These are phyloP conservation scores for Esperia sulphurella DNA, from an alignment of 2,888 invertebrate species.

Conservation along the genomic window DNA sequence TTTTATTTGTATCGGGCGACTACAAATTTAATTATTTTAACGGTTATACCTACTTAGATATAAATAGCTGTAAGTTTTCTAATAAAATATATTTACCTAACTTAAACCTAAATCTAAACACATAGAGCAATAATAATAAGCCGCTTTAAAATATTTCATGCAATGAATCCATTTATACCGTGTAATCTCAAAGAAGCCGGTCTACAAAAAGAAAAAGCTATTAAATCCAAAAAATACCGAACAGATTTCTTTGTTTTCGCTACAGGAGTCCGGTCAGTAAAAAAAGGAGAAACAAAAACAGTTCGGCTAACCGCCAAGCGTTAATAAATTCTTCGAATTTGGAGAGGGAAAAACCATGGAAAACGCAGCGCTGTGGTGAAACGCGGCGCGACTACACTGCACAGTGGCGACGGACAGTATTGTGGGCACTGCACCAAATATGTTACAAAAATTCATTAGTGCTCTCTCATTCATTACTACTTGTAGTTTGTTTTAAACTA, in stretches of 20 bases:
- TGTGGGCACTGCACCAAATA: slow-evolving; percentile 12
- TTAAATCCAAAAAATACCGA: slow-evolving; percentile 19
- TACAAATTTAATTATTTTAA: too few species aligned
- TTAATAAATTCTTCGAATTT: slow-evolving; percentile 74
- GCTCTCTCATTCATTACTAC: too few species aligned
- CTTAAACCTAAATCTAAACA: too few species aligned
- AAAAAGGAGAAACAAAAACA: slow-evolving; percentile 60
- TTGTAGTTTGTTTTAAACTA: too few species aligned
- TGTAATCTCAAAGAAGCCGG: not conserved
- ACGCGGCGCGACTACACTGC: not conserved
- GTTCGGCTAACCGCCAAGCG: slow-evolving; percentile 69
- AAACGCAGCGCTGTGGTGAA: slow-evolving; percentile 30
- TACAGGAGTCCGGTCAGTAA: slow-evolving; percentile 48
- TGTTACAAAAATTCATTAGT: too few species aligned
- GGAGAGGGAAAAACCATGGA: slow-evolving; percentile 41
- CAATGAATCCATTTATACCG: not conserved
- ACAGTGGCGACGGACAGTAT: not conserved
- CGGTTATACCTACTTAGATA: too few species aligned
- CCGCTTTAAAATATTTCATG: not conserved
- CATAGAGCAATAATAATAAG: too few species aligned
- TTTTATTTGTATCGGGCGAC: too few species aligned
- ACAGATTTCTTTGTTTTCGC: slow-evolving; percentile 47
- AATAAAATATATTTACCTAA: too few species aligned
- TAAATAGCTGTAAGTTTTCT: too few species aligned
- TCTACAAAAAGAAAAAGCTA: slow-evolving; percentile 11